A percentile compares a stretch with the other conserved stretches of the same genome.
Evolutionary conservation across 2,888 invertebrate species (phyloP).

Genomic region (Bugula neritina): DNA sequence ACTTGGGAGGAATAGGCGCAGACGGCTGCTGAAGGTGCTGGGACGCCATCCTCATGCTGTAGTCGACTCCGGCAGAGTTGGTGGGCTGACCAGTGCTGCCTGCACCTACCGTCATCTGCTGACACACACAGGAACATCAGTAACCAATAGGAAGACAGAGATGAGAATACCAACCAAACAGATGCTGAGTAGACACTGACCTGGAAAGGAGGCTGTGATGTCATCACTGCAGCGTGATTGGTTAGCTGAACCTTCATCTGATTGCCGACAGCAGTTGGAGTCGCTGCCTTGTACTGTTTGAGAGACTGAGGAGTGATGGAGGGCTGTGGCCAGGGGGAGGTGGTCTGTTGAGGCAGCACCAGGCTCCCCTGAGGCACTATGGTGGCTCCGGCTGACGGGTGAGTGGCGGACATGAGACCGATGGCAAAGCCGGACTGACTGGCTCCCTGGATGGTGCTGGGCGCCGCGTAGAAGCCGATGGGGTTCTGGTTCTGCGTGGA

Average conservation of each 20-base stretch:
- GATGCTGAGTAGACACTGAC: constrained; percentile 1
- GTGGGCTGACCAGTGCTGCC: neutral
- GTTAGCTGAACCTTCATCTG: neutral
- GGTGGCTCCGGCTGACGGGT: neutral
- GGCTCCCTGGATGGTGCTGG: neutral
- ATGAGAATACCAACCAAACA: too few species aligned
- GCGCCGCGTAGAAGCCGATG: neutral
- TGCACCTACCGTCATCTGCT: neutral
- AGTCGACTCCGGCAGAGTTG: neutral
- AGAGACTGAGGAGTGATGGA: neutral
- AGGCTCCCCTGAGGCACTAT: neutral
- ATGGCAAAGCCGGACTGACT: neutral
- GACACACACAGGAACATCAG: too few species aligned
- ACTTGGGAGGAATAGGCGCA: neutral
- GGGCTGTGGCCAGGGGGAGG: neutral
- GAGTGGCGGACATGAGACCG: neutral
- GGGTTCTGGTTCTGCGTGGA: neutral
- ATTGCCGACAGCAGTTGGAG: neutral
- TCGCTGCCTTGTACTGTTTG: neutral
- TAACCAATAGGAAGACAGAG: too few species aligned
- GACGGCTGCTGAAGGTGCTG: neutral
- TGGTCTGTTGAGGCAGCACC: neutral
- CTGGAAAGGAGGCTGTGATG: constrained; percentile 17
- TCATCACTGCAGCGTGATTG: neutral
- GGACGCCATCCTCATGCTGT: neutral